These are phyloP conservation scores for Collichthys lucidus DNA, from an alignment of 2,113 vertebrate species.

Conservation along the genomic window DNA sequence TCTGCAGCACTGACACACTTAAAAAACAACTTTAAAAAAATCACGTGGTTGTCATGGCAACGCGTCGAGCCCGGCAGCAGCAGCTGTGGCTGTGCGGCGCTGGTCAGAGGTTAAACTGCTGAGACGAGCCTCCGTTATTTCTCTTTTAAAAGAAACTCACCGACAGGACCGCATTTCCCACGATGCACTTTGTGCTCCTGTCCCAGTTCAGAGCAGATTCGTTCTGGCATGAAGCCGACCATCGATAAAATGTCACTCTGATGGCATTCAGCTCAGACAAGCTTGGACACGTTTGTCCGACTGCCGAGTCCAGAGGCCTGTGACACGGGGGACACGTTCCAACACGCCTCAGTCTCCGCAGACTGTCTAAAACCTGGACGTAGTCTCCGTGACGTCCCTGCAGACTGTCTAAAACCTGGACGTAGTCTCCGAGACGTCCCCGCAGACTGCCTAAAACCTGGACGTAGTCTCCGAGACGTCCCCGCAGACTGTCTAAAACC, in stretches of 20 bases:
- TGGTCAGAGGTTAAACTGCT: conserved; percentile 32
- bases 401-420: too few species aligned
- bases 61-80: neutral
- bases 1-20: conserved; percentile 7
- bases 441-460: too few species aligned
- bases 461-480: too few species aligned
- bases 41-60: conserved; percentile 54
- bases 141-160: neutral
- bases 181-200: neutral
- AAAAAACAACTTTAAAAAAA: neutral
- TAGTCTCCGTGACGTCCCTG: too few species aligned
- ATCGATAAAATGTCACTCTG: neutral
- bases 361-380: too few species aligned
- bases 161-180: conserved; percentile 1
- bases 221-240: neutral
- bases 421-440: too few species aligned
- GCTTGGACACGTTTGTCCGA: neutral
- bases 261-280: neutral
- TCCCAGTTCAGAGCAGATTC: neutral
- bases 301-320: neutral
- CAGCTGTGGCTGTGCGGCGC: neutral
- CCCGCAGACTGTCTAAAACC: too few species aligned
- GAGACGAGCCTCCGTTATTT: neutral
- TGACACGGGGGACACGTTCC: too few species aligned
- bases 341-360: neutral